phyloP scores from a whole-genome alignment of 2,888 invertebrate species.

The Perizoma affinitatum region DNA sequence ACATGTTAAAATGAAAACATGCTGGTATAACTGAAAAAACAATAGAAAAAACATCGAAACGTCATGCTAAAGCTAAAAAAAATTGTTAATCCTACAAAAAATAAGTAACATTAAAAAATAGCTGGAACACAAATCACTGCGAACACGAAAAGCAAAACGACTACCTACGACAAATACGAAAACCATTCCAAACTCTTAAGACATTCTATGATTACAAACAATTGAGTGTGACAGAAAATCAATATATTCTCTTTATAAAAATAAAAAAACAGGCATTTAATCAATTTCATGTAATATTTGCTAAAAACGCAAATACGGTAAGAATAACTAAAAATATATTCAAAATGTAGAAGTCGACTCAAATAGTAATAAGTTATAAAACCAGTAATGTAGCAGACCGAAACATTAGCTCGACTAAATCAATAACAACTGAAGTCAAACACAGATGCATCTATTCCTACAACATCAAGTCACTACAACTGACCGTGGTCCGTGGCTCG shows the following conservation, averaged over 20 bases:
- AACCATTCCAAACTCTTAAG: constrained; percentile 22
- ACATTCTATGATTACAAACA: neutral
- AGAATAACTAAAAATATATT: neutral
- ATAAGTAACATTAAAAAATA: constrained; percentile 34
- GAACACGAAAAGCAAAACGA: constrained; percentile 38
- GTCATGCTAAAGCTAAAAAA: constrained; percentile 37
- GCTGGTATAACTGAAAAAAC: constrained; percentile 32
- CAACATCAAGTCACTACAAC: constrained; percentile 49
- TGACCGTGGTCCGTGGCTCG: constrained; percentile 70
- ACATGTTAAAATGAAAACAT: constrained; percentile 40
- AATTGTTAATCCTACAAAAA: constrained; percentile 37
- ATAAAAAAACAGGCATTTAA: neutral
- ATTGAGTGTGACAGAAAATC: neutral
- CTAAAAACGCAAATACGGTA: too few relatives aligned
- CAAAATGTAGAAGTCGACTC: neutral
- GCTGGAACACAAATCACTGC: constrained; percentile 31
- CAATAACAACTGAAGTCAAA: constrained; percentile 18
- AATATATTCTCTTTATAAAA: neutral
- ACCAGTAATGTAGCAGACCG: neutral
- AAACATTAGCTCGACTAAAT: constrained; percentile 16
- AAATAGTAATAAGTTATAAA: neutral
- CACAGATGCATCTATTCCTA: constrained; percentile 28
- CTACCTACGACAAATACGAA: constrained; percentile 46
- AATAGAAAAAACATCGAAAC: constrained; percentile 24
- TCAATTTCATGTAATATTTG: too few relatives aligned